Conservation (phyloP, 2,113 vertebrate genomes). For the Vidua chalybeata region DNA sequence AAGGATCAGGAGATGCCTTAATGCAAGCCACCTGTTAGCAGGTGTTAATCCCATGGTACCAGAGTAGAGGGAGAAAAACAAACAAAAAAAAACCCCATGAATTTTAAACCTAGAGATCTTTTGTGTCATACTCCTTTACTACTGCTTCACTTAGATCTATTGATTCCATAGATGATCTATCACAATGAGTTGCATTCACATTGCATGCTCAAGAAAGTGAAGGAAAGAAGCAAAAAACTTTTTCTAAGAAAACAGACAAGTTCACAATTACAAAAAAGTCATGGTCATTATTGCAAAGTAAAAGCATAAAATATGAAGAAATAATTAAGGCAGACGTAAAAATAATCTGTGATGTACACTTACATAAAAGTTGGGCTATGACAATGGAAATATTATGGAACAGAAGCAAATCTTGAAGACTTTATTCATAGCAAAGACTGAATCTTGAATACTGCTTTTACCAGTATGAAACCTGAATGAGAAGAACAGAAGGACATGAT, state of each 20-base stretch:
- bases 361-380: neutral
- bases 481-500: neutral
- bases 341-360: neutral
- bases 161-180: neutral
- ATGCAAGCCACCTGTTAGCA: neutral
- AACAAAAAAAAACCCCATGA: rapidly evolving
- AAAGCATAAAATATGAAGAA: neutral
- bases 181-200: neutral
- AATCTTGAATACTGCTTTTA: neutral
- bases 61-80: neutral
- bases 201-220: neutral
- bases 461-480: neutral
- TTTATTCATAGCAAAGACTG: neutral
- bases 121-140: neutral
- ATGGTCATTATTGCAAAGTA: neutral
- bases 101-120: neutral
- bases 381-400: neutral
- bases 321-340: neutral
- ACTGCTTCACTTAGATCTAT: neutral
- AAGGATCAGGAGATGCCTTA: neutral
- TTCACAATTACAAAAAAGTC: rapidly evolving
- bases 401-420: neutral
- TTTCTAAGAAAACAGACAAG: neutral
- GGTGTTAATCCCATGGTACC: neutral
- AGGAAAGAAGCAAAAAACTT: neutral